Conservation (phyloP, 2,797 vertebrate genomes). For the Benthosema pterotum region DNA sequence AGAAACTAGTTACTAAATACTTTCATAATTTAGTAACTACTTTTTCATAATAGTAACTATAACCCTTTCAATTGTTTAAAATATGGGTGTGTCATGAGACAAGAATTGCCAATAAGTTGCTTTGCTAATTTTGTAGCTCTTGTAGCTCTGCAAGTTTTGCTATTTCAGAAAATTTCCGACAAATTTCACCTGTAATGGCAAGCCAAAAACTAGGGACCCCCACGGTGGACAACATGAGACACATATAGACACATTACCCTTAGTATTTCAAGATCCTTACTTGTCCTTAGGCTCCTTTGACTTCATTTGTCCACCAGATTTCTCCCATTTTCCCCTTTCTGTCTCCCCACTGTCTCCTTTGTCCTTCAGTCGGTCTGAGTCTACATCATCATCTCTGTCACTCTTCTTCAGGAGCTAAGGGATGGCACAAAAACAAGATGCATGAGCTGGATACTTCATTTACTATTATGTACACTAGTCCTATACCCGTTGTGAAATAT, state of each 20-base stretch:
- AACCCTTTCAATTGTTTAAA: no score
- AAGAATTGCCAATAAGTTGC: no score
- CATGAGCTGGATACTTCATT: no score
- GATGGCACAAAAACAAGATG: neutral
- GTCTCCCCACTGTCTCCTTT: slow-evolving; percentile 84
- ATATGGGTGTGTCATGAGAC: no score
- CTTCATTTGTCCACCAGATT: slow-evolving; percentile 80
- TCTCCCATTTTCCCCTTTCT: slow-evolving; percentile 88
- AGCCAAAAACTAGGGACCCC: no score
- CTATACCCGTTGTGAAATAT: no score
- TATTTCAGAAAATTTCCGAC: neutral
- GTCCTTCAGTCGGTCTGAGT: slow-evolving; percentile 87
- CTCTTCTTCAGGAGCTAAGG: slow-evolving; percentile 94
- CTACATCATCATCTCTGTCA: slow-evolving; percentile 90
- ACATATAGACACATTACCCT: neutral
- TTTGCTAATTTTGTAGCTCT: neutral
- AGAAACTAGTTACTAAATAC: no score
- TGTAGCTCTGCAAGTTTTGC: neutral
- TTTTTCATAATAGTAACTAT: no score
- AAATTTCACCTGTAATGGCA: no score
- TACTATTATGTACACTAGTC: no score
- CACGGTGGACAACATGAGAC: neutral
- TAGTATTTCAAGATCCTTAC: slow-evolving; percentile 71
- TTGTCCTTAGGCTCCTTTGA: slow-evolving; percentile 87
- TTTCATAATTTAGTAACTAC: no score